Percentiles rank a stretch among this genome's conserved stretches.
Conservation (phyloP, 2,797 vertebrate species). For the Sebastolobus alascanus region DNA sequence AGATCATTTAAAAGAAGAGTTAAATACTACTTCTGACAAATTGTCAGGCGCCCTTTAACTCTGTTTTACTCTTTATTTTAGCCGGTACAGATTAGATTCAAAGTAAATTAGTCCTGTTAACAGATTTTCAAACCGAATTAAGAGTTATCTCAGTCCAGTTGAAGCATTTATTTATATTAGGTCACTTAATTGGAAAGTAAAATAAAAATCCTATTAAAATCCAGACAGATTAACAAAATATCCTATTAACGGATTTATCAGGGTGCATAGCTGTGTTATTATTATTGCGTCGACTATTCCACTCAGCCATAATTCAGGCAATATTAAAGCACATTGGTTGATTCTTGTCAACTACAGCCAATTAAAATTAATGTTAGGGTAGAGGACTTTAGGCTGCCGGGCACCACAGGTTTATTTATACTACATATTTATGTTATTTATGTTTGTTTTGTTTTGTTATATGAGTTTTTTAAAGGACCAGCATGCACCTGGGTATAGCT, state of each 20-base stretch:
- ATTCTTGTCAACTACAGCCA: slow-evolving; percentile 4
- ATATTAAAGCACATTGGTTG: background rate
- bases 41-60: background rate
- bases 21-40: background rate
- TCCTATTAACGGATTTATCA: background rate
- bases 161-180: background rate
- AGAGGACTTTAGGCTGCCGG: background rate
- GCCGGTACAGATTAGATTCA: background rate
- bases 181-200: background rate
- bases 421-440: background rate
- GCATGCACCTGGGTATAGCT: background rate
- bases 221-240: slow-evolving; percentile 1
- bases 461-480: background rate
- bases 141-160: background rate
- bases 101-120: background rate
- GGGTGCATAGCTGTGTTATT: background rate
- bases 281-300: background rate
- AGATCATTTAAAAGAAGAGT: background rate
- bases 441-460: background rate
- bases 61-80: background rate
- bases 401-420: background rate
- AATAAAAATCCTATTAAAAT: slow-evolving; percentile 9
- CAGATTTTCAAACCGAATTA: background rate
- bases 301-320: background rate
- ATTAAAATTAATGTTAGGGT: background rate